These are phyloP conservation scores for Megamerina dolium DNA, from an alignment of 2,888 invertebrate species.

Conservation along the genomic window DNA sequence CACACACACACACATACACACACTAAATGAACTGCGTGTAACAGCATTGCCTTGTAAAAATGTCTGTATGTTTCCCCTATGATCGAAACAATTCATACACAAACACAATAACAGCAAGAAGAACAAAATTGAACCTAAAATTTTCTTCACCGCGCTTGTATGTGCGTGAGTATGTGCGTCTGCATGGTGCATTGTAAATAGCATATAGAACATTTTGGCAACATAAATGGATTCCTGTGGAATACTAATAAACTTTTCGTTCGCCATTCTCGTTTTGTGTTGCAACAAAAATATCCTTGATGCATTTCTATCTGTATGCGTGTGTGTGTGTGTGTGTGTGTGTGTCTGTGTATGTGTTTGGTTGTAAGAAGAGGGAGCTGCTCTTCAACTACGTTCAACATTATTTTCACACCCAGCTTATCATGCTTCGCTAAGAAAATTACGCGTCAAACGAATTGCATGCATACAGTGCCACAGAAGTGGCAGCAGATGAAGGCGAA, in stretches of 20 bases:
- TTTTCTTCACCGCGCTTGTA: too few relatives aligned
- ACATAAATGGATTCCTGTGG: constrained; percentile 25
- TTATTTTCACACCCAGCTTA: not conserved
- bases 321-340: constrained; percentile 3
- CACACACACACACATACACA: constrained; percentile 11
- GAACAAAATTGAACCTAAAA: too few relatives aligned
- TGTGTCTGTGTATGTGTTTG: not conserved
- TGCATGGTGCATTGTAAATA: too few relatives aligned
- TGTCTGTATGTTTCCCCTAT: too few relatives aligned
- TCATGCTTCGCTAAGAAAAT: not conserved
- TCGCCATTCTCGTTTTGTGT: too few relatives aligned
- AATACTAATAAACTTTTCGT: constrained; percentile 29
- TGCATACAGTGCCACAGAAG: not conserved
- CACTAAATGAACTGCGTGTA: not conserved
- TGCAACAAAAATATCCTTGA: constrained; percentile 19
- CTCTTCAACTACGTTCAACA: not conserved
- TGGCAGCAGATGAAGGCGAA: not conserved
- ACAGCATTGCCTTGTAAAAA: too few relatives aligned
- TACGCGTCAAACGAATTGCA: not conserved
- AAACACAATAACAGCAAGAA: too few relatives aligned
- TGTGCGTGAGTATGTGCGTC: too few relatives aligned
- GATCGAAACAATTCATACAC: too few relatives aligned
- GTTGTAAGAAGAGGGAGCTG: not conserved
- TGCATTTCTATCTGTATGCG: constrained; percentile 4
- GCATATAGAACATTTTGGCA: constrained; percentile 12